These are phyloP conservation scores for Palythoa grandiflora DNA, from an alignment of 92 coral and sea anemone genomes.

Conservation along the genomic window DNA sequence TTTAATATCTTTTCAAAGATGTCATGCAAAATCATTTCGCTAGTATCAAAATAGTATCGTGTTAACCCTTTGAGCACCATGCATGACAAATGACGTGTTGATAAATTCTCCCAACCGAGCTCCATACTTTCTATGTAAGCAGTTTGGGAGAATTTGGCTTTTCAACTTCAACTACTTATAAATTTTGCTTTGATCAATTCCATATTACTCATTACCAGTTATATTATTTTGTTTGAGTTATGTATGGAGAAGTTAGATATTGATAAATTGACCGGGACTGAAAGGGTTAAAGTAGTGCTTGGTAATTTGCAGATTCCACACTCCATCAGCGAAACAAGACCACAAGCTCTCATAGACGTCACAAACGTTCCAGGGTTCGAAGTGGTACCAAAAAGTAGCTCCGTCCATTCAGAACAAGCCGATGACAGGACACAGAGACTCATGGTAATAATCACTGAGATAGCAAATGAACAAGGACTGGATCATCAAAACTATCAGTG, in stretches of 20 bases:
- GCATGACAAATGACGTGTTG: too few relatives aligned
- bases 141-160: too few relatives aligned
- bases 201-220: too few relatives aligned
- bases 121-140: too few relatives aligned
- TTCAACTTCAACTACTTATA: too few relatives aligned
- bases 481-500: slow-evolving; percentile 96
- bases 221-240: too few relatives aligned
- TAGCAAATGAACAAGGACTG: slow-evolving; percentile 90
- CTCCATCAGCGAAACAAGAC: not conserved
- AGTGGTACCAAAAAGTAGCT: slow-evolving; percentile 77
- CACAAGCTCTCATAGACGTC: not conserved
- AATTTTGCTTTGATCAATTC: too few relatives aligned
- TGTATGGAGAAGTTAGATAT: too few relatives aligned
- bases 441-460: slow-evolving; percentile 77
- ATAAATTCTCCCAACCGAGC: too few relatives aligned
- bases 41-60: not conserved
- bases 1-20: too few relatives aligned
- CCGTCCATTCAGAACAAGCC: slow-evolving; percentile 72
- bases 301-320: slow-evolving; percentile 16
- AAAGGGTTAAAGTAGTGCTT: not conserved
- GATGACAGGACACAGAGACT: slow-evolving; percentile 75
- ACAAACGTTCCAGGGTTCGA: slow-evolving; percentile 72
- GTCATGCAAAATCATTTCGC: not conserved
- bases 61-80: too few relatives aligned
- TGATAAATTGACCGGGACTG: too few relatives aligned